Evolutionary conservation across 2,797 vertebrate species (phyloP).

Genomic region (Enteromius afrohamiltoni): DNA sequence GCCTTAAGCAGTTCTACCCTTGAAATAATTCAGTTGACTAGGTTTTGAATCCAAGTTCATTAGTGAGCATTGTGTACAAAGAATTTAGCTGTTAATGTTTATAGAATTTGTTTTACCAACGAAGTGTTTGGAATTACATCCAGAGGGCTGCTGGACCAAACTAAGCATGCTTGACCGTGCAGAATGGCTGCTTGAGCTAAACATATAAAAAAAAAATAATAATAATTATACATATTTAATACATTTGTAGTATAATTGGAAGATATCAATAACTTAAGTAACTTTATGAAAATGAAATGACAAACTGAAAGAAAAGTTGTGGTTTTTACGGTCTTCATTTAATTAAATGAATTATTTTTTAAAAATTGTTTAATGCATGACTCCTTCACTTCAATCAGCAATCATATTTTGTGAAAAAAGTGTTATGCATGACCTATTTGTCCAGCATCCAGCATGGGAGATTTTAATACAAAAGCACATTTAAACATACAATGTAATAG

Average conservation of each 20-base stretch:
- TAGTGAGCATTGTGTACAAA: constrained; percentile 1
- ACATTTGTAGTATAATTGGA: neutral
- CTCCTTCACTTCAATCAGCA: neutral
- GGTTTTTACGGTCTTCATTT: constrained; percentile 13
- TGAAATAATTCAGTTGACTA: constrained; percentile 13
- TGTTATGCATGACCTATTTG: neutral
- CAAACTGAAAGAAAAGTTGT: neutral
- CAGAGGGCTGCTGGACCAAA: neutral
- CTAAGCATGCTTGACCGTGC: neutral
- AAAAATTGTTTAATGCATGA: neutral
- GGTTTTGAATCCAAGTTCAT: constrained; percentile 10
- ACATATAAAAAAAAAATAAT: neutral
- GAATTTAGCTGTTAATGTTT: neutral
- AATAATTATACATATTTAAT: neutral
- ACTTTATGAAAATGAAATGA: neutral
- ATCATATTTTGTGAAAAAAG: neutral
- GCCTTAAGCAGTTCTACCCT: constrained; percentile 25
- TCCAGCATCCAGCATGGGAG: neutral
- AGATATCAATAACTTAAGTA: neutral
- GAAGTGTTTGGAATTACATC: neutral
- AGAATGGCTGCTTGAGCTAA: neutral
- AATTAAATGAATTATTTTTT: neutral
- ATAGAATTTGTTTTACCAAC: neutral
- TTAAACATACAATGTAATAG: neutral
- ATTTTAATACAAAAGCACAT: neutral